Percentiles rank a stretch among this genome's conserved stretches.
Conservation (phyloP, 2,113 vertebrate species). For the Anolis carolinensis region DNA sequence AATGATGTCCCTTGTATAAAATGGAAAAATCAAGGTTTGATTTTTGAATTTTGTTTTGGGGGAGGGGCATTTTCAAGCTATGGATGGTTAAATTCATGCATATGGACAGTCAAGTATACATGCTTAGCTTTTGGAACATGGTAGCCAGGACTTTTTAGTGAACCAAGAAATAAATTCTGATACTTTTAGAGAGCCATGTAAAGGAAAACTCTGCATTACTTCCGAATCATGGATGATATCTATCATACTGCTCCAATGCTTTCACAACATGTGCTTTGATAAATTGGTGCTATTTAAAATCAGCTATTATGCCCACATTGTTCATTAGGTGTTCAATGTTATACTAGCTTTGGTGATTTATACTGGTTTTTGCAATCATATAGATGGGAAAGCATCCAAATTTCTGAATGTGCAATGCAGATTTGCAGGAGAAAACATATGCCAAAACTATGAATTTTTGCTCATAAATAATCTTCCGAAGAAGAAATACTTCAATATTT, state of each 20-base stretch:
- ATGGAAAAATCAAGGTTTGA: too few relatives aligned
- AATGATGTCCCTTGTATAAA: too few relatives aligned
- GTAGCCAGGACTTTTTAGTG: neutral
- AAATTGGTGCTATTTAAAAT: neutral
- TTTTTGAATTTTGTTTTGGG: too few relatives aligned
- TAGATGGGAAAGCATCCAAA: neutral
- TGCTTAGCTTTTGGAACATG: neutral
- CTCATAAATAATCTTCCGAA: neutral
- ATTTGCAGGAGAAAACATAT: too few relatives aligned
- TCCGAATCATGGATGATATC: neutral
- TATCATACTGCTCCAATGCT: constrained; percentile 5
- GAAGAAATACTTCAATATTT: neutral
- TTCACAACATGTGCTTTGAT: constrained; percentile 2
- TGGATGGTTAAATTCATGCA: too few relatives aligned
- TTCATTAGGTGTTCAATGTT: neutral
- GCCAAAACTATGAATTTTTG: neutral
- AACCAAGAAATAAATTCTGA: neutral
- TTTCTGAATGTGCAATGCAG: neutral
- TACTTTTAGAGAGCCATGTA: neutral
- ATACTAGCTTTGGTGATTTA: constrained; percentile 11
- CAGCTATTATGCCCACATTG: neutral
- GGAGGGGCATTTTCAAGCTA: too few relatives aligned
- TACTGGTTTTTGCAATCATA: neutral
- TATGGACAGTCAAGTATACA: too few relatives aligned
- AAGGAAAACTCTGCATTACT: neutral